Base-by-base conservation (phyloP, 2,113 vertebrate genomes). In the Desmodus rotundus region DNA sequence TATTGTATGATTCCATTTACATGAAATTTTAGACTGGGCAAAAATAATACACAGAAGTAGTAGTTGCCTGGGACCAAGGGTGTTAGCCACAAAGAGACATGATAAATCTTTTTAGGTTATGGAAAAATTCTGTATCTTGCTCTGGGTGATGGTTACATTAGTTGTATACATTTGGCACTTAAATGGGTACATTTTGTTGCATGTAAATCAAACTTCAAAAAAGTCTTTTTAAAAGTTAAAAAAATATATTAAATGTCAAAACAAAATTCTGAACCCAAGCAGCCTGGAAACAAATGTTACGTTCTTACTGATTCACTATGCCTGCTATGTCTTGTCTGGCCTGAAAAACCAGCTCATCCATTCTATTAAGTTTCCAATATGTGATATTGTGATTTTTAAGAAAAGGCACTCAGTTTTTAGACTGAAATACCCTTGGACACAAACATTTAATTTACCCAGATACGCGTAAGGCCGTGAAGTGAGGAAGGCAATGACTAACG, bases 371-470 rank as follows among this genome's bases (percentile, higher is more conserved):
- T 76, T 93, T 68, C 76, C 19, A 54, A 74, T 54, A 84, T 12
- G 19, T 10, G 2, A 41, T 33, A 52, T 2, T 61, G 17, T 77
- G 45, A 87, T 13, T 77, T 77, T 3, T 1, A n/a, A 47, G 82
- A 77, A 67, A 74, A 38, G 2, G 52, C 33, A 11, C 54, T 65
- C 16, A 87, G 14, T 52, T 61, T 89, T 92, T 36, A 54, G 20
- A 84, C 13, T 88, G 28, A 92, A 84, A 72, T 73, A 43, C 19
- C 63, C 26, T 85, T 47, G 5, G 65, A 85, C 68, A 16, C 94
- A 94, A 85, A 73, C 68, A 91, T 67, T 91, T 81, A 91, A 83
- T 52, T 82, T 65, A 84, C 38, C 20, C 85, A 92, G 22, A 68
- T 65, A 58, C 87, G 7, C n/a, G 47, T 54, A 74, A 92, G 36